Conservation (phyloP, 2,113 vertebrate genomes). For the Cricetomys ansorgei region DNA sequence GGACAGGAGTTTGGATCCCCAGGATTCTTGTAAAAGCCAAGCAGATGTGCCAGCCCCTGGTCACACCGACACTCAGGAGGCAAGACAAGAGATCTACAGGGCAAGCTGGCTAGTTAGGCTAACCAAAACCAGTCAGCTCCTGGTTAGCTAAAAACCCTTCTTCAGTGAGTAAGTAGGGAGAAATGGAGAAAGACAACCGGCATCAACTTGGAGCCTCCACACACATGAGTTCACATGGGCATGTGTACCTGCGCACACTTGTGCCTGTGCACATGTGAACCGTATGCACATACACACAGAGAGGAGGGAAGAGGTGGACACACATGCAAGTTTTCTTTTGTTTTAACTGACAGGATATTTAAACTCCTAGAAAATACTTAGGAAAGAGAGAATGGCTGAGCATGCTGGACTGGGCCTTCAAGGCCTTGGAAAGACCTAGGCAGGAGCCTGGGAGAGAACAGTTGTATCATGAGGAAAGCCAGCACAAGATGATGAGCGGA, state of each 20-base stretch:
- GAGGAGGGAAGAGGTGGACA: not conserved
- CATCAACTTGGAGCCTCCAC: not conserved
- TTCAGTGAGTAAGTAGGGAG: not conserved
- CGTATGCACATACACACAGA: not conserved
- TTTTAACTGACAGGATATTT: not conserved
- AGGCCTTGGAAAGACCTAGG: not conserved
- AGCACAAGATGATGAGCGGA: too few relatives aligned
- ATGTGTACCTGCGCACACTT: not conserved
- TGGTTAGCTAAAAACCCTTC: not conserved
- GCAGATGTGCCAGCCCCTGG: not conserved
- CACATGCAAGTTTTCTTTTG: not conserved
- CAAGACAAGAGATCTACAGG: not conserved
- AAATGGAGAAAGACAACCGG: too few relatives aligned
- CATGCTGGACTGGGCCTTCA: not conserved
- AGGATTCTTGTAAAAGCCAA: not conserved
- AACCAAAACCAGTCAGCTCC: not conserved
- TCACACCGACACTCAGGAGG: not conserved
- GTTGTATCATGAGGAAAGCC: not conserved
- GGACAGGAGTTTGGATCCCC: not conserved
- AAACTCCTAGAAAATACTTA: not conserved
- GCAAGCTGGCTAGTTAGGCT: not conserved
- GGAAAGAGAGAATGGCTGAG: not conserved
- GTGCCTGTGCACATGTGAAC: not conserved
- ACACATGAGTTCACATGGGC: not conserved
- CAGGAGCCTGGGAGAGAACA: not conserved